phyloP scores from a whole-genome alignment of 2,888 invertebrate species.

The Choreutis nemorana region DNA sequence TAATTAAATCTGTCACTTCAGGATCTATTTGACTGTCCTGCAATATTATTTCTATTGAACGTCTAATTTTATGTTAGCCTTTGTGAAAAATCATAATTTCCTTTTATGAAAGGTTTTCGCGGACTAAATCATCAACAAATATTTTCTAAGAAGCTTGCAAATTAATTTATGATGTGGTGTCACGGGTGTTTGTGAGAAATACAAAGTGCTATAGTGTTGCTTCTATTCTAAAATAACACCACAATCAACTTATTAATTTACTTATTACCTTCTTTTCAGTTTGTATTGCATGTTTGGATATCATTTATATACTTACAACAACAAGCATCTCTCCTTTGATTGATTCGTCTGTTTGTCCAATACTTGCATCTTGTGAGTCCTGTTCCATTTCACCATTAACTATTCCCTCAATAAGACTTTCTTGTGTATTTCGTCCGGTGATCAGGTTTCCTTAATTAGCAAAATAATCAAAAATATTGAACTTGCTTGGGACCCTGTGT shows the following conservation, averaged over 20 bases:
- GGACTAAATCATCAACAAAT: constrained; percentile 29
- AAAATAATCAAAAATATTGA: constrained; percentile 63
- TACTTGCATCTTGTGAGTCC: constrained; percentile 59
- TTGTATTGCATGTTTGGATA: constrained; percentile 34
- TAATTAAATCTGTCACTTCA: constrained; percentile 72
- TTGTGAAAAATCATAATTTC: no score
- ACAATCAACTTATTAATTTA: constrained; percentile 47
- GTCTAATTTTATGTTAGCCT: no score
- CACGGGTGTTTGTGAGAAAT: constrained; percentile 46
- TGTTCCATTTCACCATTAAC: constrained; percentile 52
- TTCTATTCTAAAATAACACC: constrained; percentile 55
- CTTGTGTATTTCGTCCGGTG: constrained; percentile 50
- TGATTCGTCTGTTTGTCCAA: constrained; percentile 39
- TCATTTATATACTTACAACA: constrained; percentile 63
- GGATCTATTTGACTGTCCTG: constrained; percentile 67
- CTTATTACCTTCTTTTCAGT: constrained; percentile 43
- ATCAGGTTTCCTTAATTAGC: constrained; percentile 60
- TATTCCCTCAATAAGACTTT: constrained; percentile 59
- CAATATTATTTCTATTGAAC: constrained; percentile 13
- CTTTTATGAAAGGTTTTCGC: constrained; percentile 28
- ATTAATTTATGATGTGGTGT: constrained; percentile 53
- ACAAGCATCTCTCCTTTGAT: constrained; percentile 43
- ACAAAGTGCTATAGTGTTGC: constrained; percentile 53
- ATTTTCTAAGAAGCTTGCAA: constrained; percentile 58
- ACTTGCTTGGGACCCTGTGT: constrained; percentile 55